Evolutionary conservation across 2,888 invertebrate species (phyloP), one percentile per base, ranked within the genome.

Genomic region (Cyclophora albipunctata): DNA sequence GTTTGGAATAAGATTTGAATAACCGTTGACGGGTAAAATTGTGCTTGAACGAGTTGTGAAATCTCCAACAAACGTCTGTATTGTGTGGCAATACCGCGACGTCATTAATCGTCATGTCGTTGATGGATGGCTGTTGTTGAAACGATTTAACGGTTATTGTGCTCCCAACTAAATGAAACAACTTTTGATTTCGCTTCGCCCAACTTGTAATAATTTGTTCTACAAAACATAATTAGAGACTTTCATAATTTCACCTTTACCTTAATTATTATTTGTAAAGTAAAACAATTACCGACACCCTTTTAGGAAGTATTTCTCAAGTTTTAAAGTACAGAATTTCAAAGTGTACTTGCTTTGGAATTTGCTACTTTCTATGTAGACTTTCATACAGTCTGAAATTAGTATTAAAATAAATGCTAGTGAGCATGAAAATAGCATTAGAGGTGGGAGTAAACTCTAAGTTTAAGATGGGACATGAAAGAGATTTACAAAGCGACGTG

Each of bases 91-190:
- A 48, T 51, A 56, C 57, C 59, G 61, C 59, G 52, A 52, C 58
- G 60, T 60, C 65, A 66, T 71, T 64, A 67, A 66, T 67, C 66
- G 63, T 53, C 50, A 48, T 52, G 58, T 53, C 52, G 57, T 62
- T 73, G 69, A 71, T 70, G 58, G 68, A 75, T 73, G 60, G 62
- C 60, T 55, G 57, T 58, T 57, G 64, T 61, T 63, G 61, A 59
- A 62, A 54, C 62, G 56, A 68, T 71, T 66, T 61, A 64, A 61
- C 62, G 60, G 65, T 63, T 61, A 57, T 62, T 63, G 57, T 55
- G 51, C 50, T 45, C 55, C 40, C 53, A 51, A 55, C 53, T 56
- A 57, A 63, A 64, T 62, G 52, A 62, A 64, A 63, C 50, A 59
- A 61, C 57, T 64, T 62, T 50, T 52, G 53, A 60, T 60, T 53